phyloP scores from a whole-genome alignment of 1,140 invertebrate genomes.

The Drosophila tani region DNA sequence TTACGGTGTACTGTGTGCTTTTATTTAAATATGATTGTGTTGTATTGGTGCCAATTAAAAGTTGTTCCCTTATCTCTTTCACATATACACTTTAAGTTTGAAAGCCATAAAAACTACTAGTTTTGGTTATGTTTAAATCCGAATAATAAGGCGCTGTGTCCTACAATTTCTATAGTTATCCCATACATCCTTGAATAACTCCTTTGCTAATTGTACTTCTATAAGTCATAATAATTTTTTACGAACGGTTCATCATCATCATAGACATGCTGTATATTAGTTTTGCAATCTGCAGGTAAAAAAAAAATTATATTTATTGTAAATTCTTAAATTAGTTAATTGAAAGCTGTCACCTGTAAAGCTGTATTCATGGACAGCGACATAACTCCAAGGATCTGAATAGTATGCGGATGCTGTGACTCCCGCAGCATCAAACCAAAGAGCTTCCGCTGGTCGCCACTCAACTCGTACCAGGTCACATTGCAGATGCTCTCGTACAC shows the following conservation, averaged over 20 bases:
- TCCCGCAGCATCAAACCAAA: constrained; percentile 9
- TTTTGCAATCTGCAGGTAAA: constrained; percentile 56
- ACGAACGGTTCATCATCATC: constrained; percentile 60
- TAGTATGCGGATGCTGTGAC: constrained; percentile 19
- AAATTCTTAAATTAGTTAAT: background rate
- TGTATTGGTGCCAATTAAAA: no score
- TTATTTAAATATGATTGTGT: no score
- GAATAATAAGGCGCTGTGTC: no score
- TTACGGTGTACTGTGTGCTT: no score
- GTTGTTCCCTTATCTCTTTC: no score
- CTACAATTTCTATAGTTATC: no score
- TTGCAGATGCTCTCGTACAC: constrained; percentile 47
- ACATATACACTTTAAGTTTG: no score
- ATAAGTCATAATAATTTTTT: background rate
- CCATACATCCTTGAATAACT: no score
- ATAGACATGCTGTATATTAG: constrained; percentile 67
- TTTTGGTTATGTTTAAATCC: no score
- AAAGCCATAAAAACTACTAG: no score
- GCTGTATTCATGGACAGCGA: constrained; percentile 13
- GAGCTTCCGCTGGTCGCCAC: constrained; percentile 13
- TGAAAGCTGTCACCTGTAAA: constrained; percentile 1
- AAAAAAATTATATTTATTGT: background rate
- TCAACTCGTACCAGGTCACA: constrained; percentile 49
- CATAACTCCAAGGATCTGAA: constrained; percentile 22
- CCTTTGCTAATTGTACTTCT: no score